phyloP scores from a whole-genome alignment of 1,140 invertebrate genomes.

The Diploscapter pachys region DNA sequence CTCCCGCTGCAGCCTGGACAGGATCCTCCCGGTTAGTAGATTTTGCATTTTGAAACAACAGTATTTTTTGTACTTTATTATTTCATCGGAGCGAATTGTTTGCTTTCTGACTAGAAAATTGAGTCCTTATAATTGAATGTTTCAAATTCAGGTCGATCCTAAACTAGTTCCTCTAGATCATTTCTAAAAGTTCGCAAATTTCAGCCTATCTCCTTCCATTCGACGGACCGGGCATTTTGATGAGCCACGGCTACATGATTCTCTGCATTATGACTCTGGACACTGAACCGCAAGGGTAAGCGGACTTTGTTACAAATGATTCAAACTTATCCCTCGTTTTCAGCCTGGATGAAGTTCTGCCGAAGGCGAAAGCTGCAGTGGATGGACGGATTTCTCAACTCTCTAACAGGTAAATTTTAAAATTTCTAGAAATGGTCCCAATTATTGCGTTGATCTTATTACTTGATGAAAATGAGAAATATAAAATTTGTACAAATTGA shows the following conservation, averaged over 20 bases:
- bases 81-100: background rate
- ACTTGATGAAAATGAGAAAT: no score
- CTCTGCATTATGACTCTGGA: background rate
- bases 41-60: background rate
- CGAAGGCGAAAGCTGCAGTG: no score
- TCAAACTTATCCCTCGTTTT: no score
- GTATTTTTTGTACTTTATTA: background rate
- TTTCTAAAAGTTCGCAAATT: background rate
- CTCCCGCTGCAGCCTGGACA: background rate
- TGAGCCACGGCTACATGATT: background rate
- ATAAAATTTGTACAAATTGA: no score
- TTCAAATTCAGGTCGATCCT: background rate
- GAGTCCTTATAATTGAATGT: background rate
- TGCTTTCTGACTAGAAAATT: background rate
- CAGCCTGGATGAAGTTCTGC: no score
- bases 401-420: no score
- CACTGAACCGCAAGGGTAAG: no score
- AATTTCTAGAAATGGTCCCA: no score
- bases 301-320: no score
- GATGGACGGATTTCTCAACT: no score
- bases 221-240: background rate
- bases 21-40: background rate
- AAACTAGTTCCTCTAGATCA: no score
- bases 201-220: constrained; percentile 2
- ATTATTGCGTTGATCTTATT: no score